Base-by-base conservation (phyloP, 2,113 vertebrate genomes). In the Morone chrysops region DNA sequence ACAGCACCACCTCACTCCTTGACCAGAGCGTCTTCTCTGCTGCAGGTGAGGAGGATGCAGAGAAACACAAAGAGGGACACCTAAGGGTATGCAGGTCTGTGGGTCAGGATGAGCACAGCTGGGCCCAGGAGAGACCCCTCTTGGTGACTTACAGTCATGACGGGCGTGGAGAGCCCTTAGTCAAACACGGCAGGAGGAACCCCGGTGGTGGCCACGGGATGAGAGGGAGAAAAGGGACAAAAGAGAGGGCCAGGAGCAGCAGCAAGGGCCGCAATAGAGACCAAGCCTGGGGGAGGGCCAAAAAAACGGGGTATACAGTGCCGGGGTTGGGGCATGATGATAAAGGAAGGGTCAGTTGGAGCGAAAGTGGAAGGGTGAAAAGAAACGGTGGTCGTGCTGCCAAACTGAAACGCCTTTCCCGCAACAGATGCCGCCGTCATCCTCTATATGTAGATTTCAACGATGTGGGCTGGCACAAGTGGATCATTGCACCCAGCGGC, bases 381-480 rank as follows among this genome's bases (percentile, higher is more conserved):
- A 92, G 95, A 81, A 96, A 96, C 2, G 93, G 91, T 0, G 93
- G 95, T 1, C 94, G 94, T 45, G 93, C 93, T 8, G 91, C 89
- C 0, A 96, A 96, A 82, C 91, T 95, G 68, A 95, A 96, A 82
- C 92, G 92, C 6, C 92, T 96, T n/a, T 95, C 93, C 8, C 92
- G 90, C 1, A 86, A 94, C 36, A 91, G 94, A 54, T 96, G 96
- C 81, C 93, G 94, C 45, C 95, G 96, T 13, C 96, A 96, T 85
- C 94, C 94, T 14, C 92, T 96, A 2, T 96, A 96, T 36, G 96
- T 96, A 83, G 95, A 96, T 88, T 96, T 96, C 87, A 96, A 94
- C 4, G 96, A 95, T 0, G 96, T 96, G 9, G 95, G 95, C 14
- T 96, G 96, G 96, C 95, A 96, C 74, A 95, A 96, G 86, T 96